Evolutionary conservation across 2,113 vertebrate species (phyloP).

Genomic region (Hystrix brachyura): DNA sequence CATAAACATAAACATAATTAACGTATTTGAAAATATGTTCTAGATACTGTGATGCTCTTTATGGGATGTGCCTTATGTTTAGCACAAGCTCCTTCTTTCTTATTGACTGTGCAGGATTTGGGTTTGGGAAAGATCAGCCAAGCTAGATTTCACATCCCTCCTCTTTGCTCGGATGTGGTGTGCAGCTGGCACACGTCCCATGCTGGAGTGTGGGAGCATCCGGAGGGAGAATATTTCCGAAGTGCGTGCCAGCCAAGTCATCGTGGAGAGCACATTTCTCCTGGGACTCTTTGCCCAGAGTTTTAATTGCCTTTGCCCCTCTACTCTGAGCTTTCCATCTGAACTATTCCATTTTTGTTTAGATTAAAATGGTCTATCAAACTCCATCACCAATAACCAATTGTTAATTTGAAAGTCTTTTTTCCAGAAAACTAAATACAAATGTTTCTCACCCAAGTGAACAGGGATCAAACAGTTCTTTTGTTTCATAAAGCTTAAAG

Average conservation of each 20-base stretch:
- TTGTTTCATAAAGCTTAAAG: conserved; percentile 78
- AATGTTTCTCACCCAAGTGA: conserved; percentile 44
- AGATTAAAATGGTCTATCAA: conserved; percentile 56
- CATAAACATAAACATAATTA: not conserved
- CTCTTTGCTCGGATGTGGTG: conserved; percentile 63
- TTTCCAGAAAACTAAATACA: conserved; percentile 72
- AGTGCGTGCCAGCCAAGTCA: conserved; percentile 40
- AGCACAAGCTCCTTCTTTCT: not conserved
- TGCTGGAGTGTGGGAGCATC: conserved; percentile 78
- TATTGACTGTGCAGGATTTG: not conserved
- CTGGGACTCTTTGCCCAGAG: conserved; percentile 48
- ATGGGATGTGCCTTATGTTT: not conserved
- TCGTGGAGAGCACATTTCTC: conserved; percentile 46
- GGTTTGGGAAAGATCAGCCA: conserved; percentile 30
- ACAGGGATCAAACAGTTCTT: conserved; percentile 76
- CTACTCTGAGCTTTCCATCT: conserved; percentile 44
- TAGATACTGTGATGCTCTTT: not conserved
- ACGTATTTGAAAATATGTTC: conserved; percentile 25
- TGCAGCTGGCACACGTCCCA: conserved; percentile 60
- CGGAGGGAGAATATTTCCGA: conserved; percentile 66
- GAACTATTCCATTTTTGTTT: conserved; percentile 68
- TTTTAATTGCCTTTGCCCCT: conserved; percentile 35
- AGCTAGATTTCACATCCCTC: conserved; percentile 33
- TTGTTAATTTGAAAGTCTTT: conserved; percentile 70
- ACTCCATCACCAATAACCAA: conserved; percentile 40